Evolutionary conservation across 2,888 invertebrate genomes (phyloP), one percentile per base, ranked within the genome.

Genomic region (Emmelina monodactyla): DNA sequence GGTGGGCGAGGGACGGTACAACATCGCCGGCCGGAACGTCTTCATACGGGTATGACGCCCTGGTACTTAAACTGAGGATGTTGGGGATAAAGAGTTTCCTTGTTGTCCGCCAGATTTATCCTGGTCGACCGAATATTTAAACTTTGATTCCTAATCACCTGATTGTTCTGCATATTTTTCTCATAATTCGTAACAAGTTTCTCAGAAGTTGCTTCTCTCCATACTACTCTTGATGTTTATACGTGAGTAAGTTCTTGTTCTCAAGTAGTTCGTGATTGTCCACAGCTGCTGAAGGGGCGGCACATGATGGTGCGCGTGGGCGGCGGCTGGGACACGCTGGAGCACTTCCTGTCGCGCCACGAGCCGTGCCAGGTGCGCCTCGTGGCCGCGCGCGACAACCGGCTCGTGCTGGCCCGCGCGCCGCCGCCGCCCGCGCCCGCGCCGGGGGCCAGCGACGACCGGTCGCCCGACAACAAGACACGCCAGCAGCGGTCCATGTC

Each of bases 291-390:
- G 59, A 92, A 93, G 67, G 93, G 91, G 33, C 86, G 89, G n/a
- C 94, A 94, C 82, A 94, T 94, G 86, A 94, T 95, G 94, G 94
- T 95, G 37, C 86, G 95, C 53, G 94, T 94, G 33, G 95, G 94
- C 40, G 95, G 94, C 45, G 94, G 94, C 44, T 94, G 94, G 94
- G 93, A 93, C 79, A 94, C 94, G 12, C 78, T 95, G 63, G 94
- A 94, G 68, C 92, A 94, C 80, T 94, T 94, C 82, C 84, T 95
- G 60, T 85, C 88, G 51, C 87, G 92, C 43, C 92, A 93, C 76
- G 91, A 92, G 68, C 92, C 93, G 29, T 90, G 91, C 70, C 89
- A 91, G 86, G 88, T 88, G 73, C 81, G 81, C 54, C 75, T 81
- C 47, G 80, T 81, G 28, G 70, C 82, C 49, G 81, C 65, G 55